Percentiles rank a stretch among this genome's conserved stretches.
These are phyloP conservation scores for Syngnathus rostellatus DNA, from an alignment of 2,797 vertebrate genomes.

Conservation along the genomic window DNA sequence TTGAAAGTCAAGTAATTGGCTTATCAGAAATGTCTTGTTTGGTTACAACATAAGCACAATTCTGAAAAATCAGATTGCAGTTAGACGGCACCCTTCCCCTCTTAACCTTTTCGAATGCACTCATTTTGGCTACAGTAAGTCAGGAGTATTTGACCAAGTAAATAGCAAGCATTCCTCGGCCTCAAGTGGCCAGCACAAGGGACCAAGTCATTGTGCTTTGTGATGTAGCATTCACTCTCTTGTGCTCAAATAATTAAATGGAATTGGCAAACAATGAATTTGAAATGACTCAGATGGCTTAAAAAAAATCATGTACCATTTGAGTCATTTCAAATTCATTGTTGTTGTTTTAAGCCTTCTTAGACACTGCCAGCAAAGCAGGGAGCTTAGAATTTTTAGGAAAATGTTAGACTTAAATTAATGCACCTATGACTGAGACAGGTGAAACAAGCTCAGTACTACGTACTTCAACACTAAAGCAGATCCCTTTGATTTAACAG, in stretches of 20 bases:
- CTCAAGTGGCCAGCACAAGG: constrained; percentile 30
- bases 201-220: constrained; percentile 21
- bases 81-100: constrained; percentile 29
- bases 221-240: constrained; percentile 21
- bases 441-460: no score
- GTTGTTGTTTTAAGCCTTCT: not conserved
- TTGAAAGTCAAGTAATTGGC: not conserved
- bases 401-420: not conserved
- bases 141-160: constrained; percentile 45
- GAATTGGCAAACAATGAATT: constrained; percentile 53
- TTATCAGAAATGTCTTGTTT: not conserved
- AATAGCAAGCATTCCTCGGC: constrained; percentile 57
- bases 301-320: no score
- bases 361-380: no score
- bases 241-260: constrained; percentile 32
- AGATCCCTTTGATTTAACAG: no score
- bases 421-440: no score
- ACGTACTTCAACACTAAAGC: no score
- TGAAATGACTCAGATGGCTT: constrained; percentile 47
- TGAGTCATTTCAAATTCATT: no score
- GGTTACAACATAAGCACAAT: constrained; percentile 5
- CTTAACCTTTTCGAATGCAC: not conserved
- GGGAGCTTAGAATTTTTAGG: no score
- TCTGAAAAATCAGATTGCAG: constrained; percentile 50
- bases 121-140: constrained; percentile 27